phyloP scores from a whole-genome alignment of 2,113 vertebrate genomes.

The Tragelaphus buxtoni region DNA sequence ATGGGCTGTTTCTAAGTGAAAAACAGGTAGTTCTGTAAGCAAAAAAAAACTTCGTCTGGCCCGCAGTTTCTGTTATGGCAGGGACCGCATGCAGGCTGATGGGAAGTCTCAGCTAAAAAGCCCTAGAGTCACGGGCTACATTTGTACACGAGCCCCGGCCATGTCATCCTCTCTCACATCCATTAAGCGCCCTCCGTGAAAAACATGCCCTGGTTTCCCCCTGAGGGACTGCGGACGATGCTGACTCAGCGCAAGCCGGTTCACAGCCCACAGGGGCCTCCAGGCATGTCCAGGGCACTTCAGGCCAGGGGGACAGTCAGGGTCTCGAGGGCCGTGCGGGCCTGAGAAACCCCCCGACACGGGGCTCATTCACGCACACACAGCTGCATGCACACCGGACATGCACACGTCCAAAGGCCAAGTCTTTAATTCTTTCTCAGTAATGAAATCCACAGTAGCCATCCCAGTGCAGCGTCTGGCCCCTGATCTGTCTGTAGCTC shows the following conservation, averaged over 20 bases:
- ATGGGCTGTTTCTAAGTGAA: not conserved
- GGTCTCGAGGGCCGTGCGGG: not conserved
- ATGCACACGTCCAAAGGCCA: rapidly evolving
- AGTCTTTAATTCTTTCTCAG: not conserved
- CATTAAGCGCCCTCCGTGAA: not conserved
- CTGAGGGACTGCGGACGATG: not conserved
- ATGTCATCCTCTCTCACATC: not conserved
- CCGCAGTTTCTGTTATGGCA: not conserved
- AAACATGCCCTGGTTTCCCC: not conserved
- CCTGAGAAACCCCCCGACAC: not conserved
- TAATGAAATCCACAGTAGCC: not conserved
- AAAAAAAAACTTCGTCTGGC: not conserved
- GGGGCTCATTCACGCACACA: too few species aligned
- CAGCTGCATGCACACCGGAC: rapidly evolving
- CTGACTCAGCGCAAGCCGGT: too few species aligned
- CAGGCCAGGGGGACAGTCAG: not conserved
- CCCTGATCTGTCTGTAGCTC: not conserved
- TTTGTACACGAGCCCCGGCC: not conserved
- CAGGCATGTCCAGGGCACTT: not conserved
- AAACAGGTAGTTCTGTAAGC: not conserved
- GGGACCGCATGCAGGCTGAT: not conserved
- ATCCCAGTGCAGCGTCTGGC: not conserved
- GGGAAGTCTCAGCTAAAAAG: not conserved
- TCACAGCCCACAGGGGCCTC: not conserved
- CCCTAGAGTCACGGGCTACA: not conserved